Evolutionary conservation across 1,140 invertebrate genomes (phyloP).

Genomic region (Leptinotarsa defecta): DNA sequence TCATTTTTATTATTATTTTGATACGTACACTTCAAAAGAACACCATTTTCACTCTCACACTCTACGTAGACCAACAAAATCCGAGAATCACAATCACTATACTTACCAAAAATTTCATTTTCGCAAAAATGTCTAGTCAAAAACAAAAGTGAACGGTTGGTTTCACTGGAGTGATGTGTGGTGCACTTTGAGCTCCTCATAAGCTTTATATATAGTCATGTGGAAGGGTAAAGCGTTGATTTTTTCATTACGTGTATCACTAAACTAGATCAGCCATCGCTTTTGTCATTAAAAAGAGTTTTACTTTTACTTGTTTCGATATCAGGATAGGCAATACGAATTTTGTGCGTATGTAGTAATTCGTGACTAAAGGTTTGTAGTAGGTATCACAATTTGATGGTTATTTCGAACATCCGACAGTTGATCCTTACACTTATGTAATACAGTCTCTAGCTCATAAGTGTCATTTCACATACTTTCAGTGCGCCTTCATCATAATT

Average conservation of each 20-base stretch:
- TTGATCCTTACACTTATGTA: too few relatives aligned
- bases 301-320: slow-evolving; percentile 19
- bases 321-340: background rate
- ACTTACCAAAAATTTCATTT: slow-evolving; percentile 27
- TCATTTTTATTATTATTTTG: too few relatives aligned
- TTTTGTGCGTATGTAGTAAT: background rate
- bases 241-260: slow-evolving; percentile 35
- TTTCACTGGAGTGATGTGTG: slow-evolving; percentile 30
- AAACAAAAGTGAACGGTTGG: slow-evolving; percentile 15
- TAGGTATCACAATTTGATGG: background rate
- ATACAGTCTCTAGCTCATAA: too few relatives aligned
- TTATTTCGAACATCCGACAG: too few relatives aligned
- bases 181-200: slow-evolving; percentile 24
- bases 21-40: too few relatives aligned
- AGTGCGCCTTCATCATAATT: too few relatives aligned
- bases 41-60: background rate
- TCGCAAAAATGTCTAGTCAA: background rate
- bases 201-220: slow-evolving; percentile 31
- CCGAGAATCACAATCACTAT: slow-evolving; percentile 8
- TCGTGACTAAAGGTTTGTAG: background rate
- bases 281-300: slow-evolving; percentile 18
- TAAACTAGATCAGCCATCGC: slow-evolving; percentile 35
- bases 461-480: too few relatives aligned
- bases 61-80: background rate
- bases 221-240: slow-evolving; percentile 33